Base-by-base conservation (phyloP, 2,113 vertebrate genomes). In the Ovis canadensis region DNA sequence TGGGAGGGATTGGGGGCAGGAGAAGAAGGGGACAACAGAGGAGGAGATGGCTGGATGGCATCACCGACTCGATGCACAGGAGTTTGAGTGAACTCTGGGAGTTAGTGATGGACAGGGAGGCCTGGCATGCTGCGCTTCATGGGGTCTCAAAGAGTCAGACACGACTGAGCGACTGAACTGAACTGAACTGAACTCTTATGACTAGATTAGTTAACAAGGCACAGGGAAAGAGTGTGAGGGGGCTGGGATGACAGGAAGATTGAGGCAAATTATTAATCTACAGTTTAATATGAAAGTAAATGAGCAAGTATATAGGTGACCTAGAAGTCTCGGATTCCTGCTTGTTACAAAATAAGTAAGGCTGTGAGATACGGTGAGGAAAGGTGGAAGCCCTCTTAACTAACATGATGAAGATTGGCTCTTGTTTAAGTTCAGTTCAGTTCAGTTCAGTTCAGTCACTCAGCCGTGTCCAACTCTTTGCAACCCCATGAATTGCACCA, bases 401-500 rank as follows among this genome's bases (percentile, higher is more conserved):
- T 55, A 31, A 71, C 3, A 3, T 40, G 36, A 25, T 60, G 64
- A 88, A 52, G 45, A 16, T n/a, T 3, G 4, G 36, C 64, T 36
- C 36, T 50, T 59, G 8, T 21, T 82, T 57, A 19, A 57, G 55
- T 57, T 57, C 59, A 31, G 13, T 14, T 60, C 59, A 29, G 27
- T 43, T 45, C 43, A 45, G 43, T 29, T 60, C 59, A 60, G 27
- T 31, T 60, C 59, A 60, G 12, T 60, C 29, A 0, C 29, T 60
- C 29, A 31, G 27, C 14, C 4, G 0, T 12, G 57, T 12, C 25
- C 2, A 2, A 25, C 57, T 27, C 25, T 59, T 29, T 29, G 25
- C 2, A 5, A 59, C 25, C 57, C 0, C 57, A 27, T 59, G 57
- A 27, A 27, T 12, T 0, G 2, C 10, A 59, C 2, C 25, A 27